phyloP scores from a whole-genome alignment of 2,888 invertebrate species.

The Falcaria lacertinaria region DNA sequence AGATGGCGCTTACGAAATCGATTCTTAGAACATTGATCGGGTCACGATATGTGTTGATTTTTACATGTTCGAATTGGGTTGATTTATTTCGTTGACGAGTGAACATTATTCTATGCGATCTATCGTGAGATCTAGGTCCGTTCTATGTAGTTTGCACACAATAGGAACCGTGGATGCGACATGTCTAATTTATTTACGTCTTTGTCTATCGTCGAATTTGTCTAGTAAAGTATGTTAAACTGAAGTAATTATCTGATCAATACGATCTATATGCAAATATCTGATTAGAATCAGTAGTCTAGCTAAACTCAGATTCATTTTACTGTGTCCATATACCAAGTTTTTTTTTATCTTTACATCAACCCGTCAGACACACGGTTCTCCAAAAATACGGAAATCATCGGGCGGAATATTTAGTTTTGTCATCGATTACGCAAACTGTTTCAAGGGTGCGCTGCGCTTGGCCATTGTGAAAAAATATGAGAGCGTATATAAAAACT shows the following conservation, averaged over 20 bases:
- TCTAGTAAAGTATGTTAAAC: neutral
- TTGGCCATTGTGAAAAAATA: slow-evolving; percentile 75
- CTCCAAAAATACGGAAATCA: slow-evolving; percentile 78
- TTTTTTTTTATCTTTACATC: slow-evolving; percentile 8
- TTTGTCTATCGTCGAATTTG: neutral
- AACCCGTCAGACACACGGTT: slow-evolving; percentile 35
- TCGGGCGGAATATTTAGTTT: slow-evolving; percentile 80
- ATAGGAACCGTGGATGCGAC: neutral
- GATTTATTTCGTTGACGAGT: slow-evolving; percentile 32
- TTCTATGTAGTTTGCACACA: neutral
- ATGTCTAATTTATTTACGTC: neutral
- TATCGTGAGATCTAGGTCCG: neutral
- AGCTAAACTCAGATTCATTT: neutral
- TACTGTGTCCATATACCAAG: neutral
- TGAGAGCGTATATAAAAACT: slow-evolving; percentile 77
- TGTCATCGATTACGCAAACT: slow-evolving; percentile 81
- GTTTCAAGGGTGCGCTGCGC: slow-evolving; percentile 77
- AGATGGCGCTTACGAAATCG: slow-evolving; percentile 7
- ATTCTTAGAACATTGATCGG: slow-evolving; percentile 53
- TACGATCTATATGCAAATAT: neutral
- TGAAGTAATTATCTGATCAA: neutral
- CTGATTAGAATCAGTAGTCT: neutral
- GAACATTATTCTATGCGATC: slow-evolving; percentile 22
- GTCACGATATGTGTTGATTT: slow-evolving; percentile 39
- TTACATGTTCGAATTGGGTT: slow-evolving; percentile 41